A percentile compares a stretch with the other conserved stretches of the same genome.
Conservation (phyloP, 2,888 invertebrate genomes). For the Suillia variegata region DNA sequence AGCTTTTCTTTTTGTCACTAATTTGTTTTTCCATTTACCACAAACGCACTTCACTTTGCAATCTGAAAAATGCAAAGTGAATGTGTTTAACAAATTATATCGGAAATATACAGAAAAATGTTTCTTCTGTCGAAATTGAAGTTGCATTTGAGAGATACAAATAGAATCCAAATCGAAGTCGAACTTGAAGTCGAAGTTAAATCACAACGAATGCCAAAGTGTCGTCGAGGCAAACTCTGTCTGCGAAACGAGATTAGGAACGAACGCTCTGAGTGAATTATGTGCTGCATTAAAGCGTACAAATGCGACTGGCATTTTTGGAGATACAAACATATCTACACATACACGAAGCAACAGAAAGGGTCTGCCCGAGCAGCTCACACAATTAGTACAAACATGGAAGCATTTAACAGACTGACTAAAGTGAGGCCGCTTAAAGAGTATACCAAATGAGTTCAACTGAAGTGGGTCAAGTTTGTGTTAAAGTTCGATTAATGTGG, state of each 20-base stretch:
- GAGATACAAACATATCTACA: background rate
- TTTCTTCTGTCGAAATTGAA: background rate
- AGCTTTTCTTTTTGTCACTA: too few species aligned
- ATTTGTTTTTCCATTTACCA: too few species aligned
- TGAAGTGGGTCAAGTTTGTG: slow-evolving; percentile 14
- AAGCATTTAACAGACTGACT: slow-evolving; percentile 24
- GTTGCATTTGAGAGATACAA: background rate
- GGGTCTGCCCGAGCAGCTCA: background rate
- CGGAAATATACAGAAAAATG: slow-evolving; percentile 25
- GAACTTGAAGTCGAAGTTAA: slow-evolving; percentile 9
- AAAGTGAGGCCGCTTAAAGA: too few species aligned
- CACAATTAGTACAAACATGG: background rate
- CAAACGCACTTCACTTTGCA: slow-evolving; percentile 16
- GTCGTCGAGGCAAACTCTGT: slow-evolving; percentile 36
- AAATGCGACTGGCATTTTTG: background rate
- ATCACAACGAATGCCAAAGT: slow-evolving; percentile 25
- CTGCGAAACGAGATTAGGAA: slow-evolving; percentile 29
- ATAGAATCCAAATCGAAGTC: background rate
- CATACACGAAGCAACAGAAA: background rate
- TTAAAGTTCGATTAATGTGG: too few species aligned
- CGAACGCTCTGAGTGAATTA: slow-evolving; percentile 45
- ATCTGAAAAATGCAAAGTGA: slow-evolving; percentile 33
- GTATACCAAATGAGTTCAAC: background rate
- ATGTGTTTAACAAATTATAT: slow-evolving; percentile 43
- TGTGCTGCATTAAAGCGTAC: slow-evolving; percentile 47